Conservation (phyloP, 2,888 invertebrate species). For the Andricus curvator region DNA sequence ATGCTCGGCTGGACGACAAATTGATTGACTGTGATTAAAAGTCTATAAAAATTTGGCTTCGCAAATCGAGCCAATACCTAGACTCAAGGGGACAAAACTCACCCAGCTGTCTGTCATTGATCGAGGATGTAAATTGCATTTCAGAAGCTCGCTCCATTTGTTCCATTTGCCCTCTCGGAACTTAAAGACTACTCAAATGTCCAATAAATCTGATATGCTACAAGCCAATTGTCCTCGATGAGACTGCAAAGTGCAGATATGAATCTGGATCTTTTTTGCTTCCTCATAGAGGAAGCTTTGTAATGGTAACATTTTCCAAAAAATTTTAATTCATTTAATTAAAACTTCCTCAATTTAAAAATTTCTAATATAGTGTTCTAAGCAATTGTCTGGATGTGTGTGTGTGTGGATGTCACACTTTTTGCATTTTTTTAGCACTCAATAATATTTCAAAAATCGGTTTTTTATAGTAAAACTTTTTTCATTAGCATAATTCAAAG, state of each 20-base stretch:
- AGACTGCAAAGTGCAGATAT: neutral
- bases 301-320: too few relatives aligned
- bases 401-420: too few relatives aligned
- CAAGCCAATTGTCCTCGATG: neutral
- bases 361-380: too few relatives aligned
- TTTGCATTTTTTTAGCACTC: too few relatives aligned
- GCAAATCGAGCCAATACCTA: constrained; percentile 5
- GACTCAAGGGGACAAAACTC: constrained; percentile 22
- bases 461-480: too few relatives aligned
- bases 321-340: too few relatives aligned
- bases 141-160: constrained; percentile 10
- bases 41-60: neutral
- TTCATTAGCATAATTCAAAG: too few relatives aligned
- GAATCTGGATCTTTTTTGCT: neutral
- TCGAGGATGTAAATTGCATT: constrained; percentile 34
- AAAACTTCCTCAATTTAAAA: too few relatives aligned
- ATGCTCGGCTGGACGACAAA: constrained; percentile 57
- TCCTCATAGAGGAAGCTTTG: too few relatives aligned
- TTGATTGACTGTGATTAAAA: constrained; percentile 58
- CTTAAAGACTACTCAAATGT: neutral
- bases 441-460: too few relatives aligned
- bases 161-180: neutral
- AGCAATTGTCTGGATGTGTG: too few relatives aligned
- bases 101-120: constrained; percentile 22
- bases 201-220: constrained; percentile 30